These are phyloP conservation scores for Actenoides lindsayi DNA, from an alignment of 2,113 vertebrate genomes.

Conservation along the genomic window DNA sequence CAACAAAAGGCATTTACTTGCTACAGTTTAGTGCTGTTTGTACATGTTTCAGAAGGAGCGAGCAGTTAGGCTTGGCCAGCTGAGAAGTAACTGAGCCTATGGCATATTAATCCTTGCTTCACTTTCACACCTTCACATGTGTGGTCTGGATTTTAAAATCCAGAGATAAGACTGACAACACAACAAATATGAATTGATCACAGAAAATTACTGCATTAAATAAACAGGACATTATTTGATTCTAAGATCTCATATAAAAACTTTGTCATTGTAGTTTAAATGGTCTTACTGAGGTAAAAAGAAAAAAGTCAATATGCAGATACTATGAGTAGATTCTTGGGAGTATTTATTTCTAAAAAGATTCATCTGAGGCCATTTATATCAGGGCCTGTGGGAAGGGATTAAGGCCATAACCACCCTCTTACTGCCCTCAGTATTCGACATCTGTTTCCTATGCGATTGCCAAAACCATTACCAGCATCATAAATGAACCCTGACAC, in stretches of 20 bases:
- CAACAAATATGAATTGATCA: background rate
- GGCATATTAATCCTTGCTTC: background rate
- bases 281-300: background rate
- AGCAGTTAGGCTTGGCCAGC: background rate
- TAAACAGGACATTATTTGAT: background rate
- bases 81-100: background rate
- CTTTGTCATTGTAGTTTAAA: background rate
- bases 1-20: background rate
- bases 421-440: background rate
- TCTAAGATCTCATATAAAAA: background rate
- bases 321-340: background rate
- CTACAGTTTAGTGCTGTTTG: background rate
- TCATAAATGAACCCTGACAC: background rate
- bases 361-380: background rate
- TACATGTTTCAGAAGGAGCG: background rate
- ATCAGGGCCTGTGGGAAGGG: slow-evolving; percentile 13
- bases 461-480: slow-evolving; percentile 9
- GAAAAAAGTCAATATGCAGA: background rate
- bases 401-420: background rate
- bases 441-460: slow-evolving; percentile 57
- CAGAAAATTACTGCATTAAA: background rate
- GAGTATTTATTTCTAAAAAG: background rate
- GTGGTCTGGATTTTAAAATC: background rate
- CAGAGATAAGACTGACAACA: background rate
- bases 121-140: background rate